Base-by-base conservation (phyloP, 2,888 invertebrate species). In the Fabriciana adippe region DNA sequence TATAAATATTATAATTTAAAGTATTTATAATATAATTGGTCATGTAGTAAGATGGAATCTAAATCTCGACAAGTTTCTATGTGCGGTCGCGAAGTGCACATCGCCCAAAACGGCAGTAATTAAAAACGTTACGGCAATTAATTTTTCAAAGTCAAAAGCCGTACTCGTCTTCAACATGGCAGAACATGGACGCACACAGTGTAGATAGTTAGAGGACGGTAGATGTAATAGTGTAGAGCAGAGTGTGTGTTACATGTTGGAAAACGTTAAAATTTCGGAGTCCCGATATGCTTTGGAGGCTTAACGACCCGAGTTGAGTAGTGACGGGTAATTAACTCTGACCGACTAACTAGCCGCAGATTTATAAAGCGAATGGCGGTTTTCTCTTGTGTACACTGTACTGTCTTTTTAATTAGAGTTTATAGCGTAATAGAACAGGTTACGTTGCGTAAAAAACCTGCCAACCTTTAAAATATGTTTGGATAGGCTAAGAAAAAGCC, bases 111-210 rank as follows among this genome's bases (percentile, higher is more conserved):
- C 78, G 79, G 76, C 73, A 70, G 82, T 83, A 87, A 90, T 89
- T 89, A 88, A 88, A 75, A 84, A 83, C 81, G 91, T 90, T 84
- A 87, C 91, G 92, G 84, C 84, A 91, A 92, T 92, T 92, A 92
- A 91, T 85, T 91, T 81, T 80, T 87, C 89, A 89, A 90, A 90
- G 89, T 87, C 88, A 89, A 88, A 87, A 86, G 79, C 84, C 79
- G 66, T 72, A 65, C 65, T 67, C 65, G 48, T 69, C 57, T 21
- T 47, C 63, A 60, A 61, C 60, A 48, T 63, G 48, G 41, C 55
- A 53, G 26, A 21, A 35, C 66, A 56, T 66, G n/a, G 47, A 41
- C 61, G 35, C 26, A 51, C 35, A 41, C 35, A 41, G 35, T 35
- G 35, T 35, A 35, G 35, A 35, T 35, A 41, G 8, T 35, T 35